Evolutionary conservation across 2,797 vertebrate species (phyloP), one percentile per base, ranked within the genome.

Genomic region (Poeciliopsis turneri): DNA sequence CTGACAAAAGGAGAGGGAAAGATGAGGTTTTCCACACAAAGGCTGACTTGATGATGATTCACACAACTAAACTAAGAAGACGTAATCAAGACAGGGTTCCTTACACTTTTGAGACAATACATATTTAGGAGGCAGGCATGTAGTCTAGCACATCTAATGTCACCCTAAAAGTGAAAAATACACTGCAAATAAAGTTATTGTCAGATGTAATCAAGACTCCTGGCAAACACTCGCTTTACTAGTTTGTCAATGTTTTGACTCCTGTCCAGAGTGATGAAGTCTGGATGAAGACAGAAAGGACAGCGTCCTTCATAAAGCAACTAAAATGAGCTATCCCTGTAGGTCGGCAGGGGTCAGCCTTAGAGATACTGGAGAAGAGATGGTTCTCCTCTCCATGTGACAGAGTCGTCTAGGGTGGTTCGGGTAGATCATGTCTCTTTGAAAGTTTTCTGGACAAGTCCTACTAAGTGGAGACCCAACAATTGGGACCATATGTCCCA

Each of bases 201-300:
- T 18, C 15, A 9, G 33, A 20, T 64, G 30, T 36, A 64, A 64
- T 64, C 15, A 36, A 64, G 61, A 33, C 33, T 36, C 16, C 33
- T 64, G 18, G 16, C 7, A 36, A 36, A 64, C 16, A 16, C 30
- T 64, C 4, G 20, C 33, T 66, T 66, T 39, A 66, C 33, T 39
- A 39, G 4, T 68, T 68, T 68, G 18, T 43, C 28, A 75, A 82
- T 78, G 64, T 78, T 90, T n/a, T 16, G 28, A 33, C 15, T 16
- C 28, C 16, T 18, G 11, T 2, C 57, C 8, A 3, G 28, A 61
- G 28, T 16, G 28, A 33, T 61, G 28, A 61, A 30, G 28, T 33
- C 30, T 61, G 12, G 15, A 33, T 33, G 28, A 33, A 18, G 57
- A 61, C 28, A 61, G 57, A 33, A 33, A 61, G 5, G 7, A 33